These are phyloP conservation scores for Phoxinus phoxinus DNA, from an alignment of 2,113 vertebrate genomes.

Conservation along the genomic window DNA sequence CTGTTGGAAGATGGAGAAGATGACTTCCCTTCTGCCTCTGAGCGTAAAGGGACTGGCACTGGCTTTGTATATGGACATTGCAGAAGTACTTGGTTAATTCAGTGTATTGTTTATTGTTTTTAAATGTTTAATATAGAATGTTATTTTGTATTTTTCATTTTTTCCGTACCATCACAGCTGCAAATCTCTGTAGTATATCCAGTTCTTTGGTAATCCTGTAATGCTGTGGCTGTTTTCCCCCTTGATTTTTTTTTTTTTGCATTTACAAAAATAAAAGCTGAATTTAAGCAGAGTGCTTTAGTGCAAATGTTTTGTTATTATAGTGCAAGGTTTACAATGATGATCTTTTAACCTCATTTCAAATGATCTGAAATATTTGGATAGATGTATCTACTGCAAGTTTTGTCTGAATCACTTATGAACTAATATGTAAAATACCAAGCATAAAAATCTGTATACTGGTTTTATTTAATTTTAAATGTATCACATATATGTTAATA, in stretches of 20 bases:
- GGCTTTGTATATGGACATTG: background rate
- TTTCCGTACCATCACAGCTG: background rate
- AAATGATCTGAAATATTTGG: background rate
- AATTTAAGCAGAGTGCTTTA: background rate
- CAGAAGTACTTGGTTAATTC: background rate
- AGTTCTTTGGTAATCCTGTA: background rate
- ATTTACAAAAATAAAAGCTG: background rate
- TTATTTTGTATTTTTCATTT: background rate
- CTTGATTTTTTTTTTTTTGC: background rate
- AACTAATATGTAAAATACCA: background rate
- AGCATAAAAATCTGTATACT: background rate
- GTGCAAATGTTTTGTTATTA: background rate
- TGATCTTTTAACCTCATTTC: background rate
- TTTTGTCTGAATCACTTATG: background rate
- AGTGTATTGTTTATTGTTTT: slow-evolving; percentile 7
- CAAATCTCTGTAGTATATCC: background rate
- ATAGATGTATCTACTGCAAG: no score
- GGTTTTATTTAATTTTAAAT: background rate
- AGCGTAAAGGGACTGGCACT: background rate
- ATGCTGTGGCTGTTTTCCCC: background rate
- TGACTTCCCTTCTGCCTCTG: background rate
- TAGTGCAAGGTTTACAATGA: background rate
- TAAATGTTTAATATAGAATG: background rate
- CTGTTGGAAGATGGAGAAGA: background rate
- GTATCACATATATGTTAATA: no score